Evolutionary conservation across 2,797 vertebrate species (phyloP).

Genomic region (Eulemur albifrons): DNA sequence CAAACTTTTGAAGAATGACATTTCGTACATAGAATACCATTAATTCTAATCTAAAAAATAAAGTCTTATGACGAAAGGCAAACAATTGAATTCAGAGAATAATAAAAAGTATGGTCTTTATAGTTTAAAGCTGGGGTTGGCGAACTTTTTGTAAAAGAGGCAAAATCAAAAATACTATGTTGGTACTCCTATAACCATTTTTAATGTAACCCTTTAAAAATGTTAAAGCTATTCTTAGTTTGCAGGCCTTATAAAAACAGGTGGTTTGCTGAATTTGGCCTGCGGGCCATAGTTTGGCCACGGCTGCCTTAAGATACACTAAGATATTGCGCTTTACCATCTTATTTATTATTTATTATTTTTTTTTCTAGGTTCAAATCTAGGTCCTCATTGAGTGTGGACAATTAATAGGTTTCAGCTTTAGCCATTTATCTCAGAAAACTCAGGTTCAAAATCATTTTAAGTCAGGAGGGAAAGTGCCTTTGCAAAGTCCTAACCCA

Average conservation of each 20-base stretch:
- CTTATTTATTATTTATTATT: neutral
- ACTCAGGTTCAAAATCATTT: neutral
- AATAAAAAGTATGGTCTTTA: conserved; percentile 4
- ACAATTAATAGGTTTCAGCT: neutral
- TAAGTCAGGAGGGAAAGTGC: neutral
- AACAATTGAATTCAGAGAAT: neutral
- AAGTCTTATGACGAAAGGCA: neutral
- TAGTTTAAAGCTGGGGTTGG: neutral
- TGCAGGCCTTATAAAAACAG: neutral
- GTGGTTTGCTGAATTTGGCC: neutral
- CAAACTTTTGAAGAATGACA: neutral
- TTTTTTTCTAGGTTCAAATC: neutral
- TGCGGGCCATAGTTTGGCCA: neutral
- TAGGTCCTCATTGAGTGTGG: neutral
- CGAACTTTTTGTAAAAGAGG: neutral
- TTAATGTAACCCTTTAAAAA: neutral
- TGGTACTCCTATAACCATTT: neutral
- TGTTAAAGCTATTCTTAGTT: neutral
- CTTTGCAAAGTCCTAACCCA: neutral
- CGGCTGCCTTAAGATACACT: neutral
- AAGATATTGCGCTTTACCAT: neutral
- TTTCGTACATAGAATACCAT: neutral
- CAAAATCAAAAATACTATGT: neutral
- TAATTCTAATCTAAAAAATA: conserved; percentile 28
- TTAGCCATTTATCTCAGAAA: conserved; percentile 34